phyloP scores from a whole-genome alignment of 2,113 vertebrate species.

The Capreolus pygargus region DNA sequence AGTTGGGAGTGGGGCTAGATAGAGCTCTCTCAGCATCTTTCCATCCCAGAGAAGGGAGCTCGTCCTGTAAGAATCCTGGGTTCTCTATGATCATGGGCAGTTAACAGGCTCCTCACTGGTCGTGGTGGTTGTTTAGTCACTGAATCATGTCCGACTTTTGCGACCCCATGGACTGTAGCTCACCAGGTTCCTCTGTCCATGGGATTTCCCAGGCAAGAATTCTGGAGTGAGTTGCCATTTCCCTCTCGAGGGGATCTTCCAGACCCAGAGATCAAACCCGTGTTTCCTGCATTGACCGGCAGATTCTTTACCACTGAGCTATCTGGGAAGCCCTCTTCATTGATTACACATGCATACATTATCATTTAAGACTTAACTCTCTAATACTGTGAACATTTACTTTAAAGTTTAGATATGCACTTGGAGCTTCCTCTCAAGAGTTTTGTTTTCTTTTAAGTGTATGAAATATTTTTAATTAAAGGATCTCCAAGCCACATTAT shows the following conservation, averaged over 20 bases:
- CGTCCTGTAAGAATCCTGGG: not conserved
- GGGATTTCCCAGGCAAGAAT: not conserved
- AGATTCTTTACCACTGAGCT: not conserved
- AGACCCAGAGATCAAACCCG: not conserved
- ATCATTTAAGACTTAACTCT: not conserved
- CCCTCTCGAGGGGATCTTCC: not conserved
- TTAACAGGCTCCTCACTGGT: not conserved
- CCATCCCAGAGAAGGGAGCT: not conserved
- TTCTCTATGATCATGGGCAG: not conserved
- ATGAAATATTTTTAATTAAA: slow-evolving; percentile 3
- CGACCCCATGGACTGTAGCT: not conserved
- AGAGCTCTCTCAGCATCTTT: not conserved
- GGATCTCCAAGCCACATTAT: not conserved
- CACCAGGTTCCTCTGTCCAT: not conserved
- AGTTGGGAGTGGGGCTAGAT: not conserved
- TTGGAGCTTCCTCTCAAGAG: not conserved
- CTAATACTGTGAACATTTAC: not conserved
- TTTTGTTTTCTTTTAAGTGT: not conserved
- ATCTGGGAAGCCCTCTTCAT: not conserved
- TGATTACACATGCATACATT: not conserved
- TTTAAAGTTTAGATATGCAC: not conserved
- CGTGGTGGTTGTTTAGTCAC: not conserved
- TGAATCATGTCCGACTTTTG: not conserved
- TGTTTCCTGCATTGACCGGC: not conserved
- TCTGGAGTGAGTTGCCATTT: not conserved